Percentiles rank a stretch among this genome's conserved stretches.
phyloP scores from a whole-genome alignment of 2,888 invertebrate genomes.

The Plebejus anna region DNA sequence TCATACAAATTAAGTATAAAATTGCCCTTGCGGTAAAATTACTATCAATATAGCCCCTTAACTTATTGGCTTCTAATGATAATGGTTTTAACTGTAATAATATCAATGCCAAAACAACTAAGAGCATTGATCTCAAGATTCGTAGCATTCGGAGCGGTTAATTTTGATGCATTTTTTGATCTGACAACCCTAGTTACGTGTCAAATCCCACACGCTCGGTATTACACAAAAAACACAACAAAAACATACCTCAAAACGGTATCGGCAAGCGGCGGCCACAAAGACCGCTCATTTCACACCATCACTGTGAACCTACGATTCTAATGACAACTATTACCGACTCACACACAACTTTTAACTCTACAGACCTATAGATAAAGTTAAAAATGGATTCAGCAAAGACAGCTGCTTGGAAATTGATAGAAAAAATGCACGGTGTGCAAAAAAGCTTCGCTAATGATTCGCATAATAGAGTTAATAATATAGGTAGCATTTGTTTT shows the following conservation, averaged over 20 bases:
- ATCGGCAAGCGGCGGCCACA: conserved; percentile 63
- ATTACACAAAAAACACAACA: conserved; percentile 75
- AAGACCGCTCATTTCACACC: conserved; percentile 74
- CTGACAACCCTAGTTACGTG: conserved; percentile 72
- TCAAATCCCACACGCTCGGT: conserved; percentile 77
- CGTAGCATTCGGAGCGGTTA: conserved; percentile 38
- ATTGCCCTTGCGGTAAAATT: too few relatives aligned
- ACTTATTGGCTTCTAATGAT: background rate
- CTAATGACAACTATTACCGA: conserved; percentile 60
- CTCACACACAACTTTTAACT: conserved; percentile 41
- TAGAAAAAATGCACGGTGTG: background rate
- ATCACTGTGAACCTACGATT: conserved; percentile 55
- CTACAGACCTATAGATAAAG: conserved; percentile 35
- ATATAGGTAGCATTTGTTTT: conserved; percentile 16
- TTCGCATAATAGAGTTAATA: conserved; percentile 14
- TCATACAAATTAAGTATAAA: too few relatives aligned
- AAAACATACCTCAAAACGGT: conserved; percentile 74
- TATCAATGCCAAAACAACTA: background rate
- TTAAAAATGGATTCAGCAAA: background rate
- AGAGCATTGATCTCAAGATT: conserved; percentile 32
- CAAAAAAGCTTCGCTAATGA: conserved; percentile 18
- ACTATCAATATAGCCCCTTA: too few relatives aligned
- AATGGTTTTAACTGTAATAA: background rate
- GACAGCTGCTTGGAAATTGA: background rate
- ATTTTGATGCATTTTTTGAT: conserved; percentile 49